phyloP scores from a whole-genome alignment of 2,113 vertebrate genomes.

The Sisor rabdophorus region DNA sequence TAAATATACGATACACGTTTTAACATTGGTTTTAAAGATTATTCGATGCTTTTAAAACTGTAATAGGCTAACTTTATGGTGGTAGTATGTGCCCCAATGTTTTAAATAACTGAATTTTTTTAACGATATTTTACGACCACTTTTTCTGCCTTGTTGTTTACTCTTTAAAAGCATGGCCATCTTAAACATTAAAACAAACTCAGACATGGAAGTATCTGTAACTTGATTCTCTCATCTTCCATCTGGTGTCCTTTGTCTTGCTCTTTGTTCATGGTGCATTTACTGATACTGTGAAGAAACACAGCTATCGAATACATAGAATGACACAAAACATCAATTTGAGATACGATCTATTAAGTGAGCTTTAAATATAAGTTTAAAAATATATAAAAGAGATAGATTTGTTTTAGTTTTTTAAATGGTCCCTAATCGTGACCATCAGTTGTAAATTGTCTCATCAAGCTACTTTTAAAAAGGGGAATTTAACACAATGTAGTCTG shows the following conservation, averaged over 20 bases:
- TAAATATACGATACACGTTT: background rate
- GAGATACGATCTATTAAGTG: too few species aligned
- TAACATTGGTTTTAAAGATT: background rate
- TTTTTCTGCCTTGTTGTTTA: background rate
- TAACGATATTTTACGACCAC: background rate
- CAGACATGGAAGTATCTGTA: slow-evolving; percentile 24
- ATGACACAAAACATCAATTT: too few species aligned
- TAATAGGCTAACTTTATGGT: background rate
- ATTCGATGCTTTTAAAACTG: background rate
- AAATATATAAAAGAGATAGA: background rate
- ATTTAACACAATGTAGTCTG: background rate
- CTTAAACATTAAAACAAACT: background rate
- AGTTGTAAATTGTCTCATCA: background rate
- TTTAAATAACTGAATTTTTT: too few species aligned
- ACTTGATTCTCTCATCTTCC: slow-evolving; percentile 19
- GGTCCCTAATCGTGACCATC: background rate
- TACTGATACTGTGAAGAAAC: background rate
- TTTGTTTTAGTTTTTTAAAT: background rate
- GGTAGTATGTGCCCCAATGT: background rate
- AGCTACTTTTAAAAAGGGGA: background rate
- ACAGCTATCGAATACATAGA: background rate
- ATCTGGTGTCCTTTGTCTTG: slow-evolving; percentile 20
- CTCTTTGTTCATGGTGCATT: background rate
- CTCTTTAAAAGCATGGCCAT: background rate
- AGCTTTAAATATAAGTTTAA: background rate